phyloP scores from a whole-genome alignment of 2,888 invertebrate species.

The Mayetiola destructor region DNA sequence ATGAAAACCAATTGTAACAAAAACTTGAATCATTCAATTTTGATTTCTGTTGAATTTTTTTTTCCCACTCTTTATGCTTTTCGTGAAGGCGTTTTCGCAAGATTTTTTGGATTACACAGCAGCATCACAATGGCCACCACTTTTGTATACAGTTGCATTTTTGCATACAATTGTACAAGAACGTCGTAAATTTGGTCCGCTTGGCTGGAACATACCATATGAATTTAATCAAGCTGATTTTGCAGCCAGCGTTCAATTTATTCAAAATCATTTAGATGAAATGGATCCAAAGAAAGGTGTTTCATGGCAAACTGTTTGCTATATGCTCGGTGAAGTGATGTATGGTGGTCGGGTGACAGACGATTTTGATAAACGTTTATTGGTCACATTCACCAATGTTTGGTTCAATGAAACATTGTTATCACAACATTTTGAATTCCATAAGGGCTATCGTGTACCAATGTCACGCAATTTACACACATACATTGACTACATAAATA shows the following conservation, averaged over 20 bases:
- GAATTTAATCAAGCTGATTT: slow-evolving; percentile 92
- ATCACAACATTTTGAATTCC: slow-evolving; percentile 80
- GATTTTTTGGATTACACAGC: slow-evolving; percentile 86
- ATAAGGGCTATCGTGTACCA: slow-evolving; percentile 84
- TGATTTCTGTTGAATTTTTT: neutral
- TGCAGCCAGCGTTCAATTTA: slow-evolving; percentile 86
- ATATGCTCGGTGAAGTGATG: slow-evolving; percentile 88
- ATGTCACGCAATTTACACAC: slow-evolving; percentile 62
- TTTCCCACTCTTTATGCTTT: neutral
- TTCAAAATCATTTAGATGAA: slow-evolving; percentile 93
- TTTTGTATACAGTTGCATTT: slow-evolving; percentile 87
- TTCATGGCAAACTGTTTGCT: slow-evolving; percentile 93
- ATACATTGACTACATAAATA: slow-evolving; percentile 76
- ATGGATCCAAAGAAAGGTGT: slow-evolving; percentile 94
- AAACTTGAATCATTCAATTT: neutral
- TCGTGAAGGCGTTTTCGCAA: slow-evolving; percentile 46
- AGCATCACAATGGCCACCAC: slow-evolving; percentile 83
- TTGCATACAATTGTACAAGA: slow-evolving; percentile 92
- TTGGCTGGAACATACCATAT: slow-evolving; percentile 95
- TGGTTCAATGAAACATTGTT: slow-evolving; percentile 91
- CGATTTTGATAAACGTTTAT: slow-evolving; percentile 85
- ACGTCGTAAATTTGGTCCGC: slow-evolving; percentile 84
- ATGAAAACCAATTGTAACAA: too few species aligned
- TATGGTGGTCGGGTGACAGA: slow-evolving; percentile 89
- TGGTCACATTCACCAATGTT: slow-evolving; percentile 84